These are phyloP conservation scores for Eubasilissa splendida DNA, from an alignment of 2,888 invertebrate genomes.

Conservation along the genomic window DNA sequence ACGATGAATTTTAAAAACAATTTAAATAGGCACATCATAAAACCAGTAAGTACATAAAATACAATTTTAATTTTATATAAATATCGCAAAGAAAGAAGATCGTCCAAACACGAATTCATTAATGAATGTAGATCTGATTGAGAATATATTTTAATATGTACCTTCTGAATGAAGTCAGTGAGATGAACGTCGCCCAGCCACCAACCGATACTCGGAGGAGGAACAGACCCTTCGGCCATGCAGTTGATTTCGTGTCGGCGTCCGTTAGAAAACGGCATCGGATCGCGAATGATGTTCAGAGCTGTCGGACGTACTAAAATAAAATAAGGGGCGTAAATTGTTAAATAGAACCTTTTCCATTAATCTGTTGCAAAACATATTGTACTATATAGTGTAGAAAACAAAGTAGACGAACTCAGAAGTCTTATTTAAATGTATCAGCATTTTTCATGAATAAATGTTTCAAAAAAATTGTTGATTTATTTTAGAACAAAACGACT, in stretches of 20 bases:
- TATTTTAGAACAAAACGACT: no score
- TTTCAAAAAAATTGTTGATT: no score
- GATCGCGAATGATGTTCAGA: slow-evolving; percentile 51
- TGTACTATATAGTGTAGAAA: no score
- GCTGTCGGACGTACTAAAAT: slow-evolving; percentile 54
- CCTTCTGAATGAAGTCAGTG: slow-evolving; percentile 54
- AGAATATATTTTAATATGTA: slow-evolving; percentile 18
- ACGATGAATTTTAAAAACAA: no score
- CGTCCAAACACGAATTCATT: not conserved
- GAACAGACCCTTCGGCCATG: slow-evolving; percentile 53
- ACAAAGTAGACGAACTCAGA: no score
- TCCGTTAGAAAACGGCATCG: slow-evolving; percentile 53
- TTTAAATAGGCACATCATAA: no score
- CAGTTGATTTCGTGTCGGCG: slow-evolving; percentile 56
- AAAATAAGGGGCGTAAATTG: not conserved
- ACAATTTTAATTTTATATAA: not conserved
- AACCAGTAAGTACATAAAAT: not conserved
- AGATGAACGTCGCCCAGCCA: slow-evolving; percentile 55
- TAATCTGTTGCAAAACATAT: no score
- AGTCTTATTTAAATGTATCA: no score
- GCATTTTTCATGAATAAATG: no score
- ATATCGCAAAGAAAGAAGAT: not conserved
- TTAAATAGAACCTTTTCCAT: not conserved
- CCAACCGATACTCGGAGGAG: slow-evolving; percentile 54
- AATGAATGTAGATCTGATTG: no score